phyloP scores from a whole-genome alignment of 2,888 invertebrate genomes.

The Patella ulyssiponensis region DNA sequence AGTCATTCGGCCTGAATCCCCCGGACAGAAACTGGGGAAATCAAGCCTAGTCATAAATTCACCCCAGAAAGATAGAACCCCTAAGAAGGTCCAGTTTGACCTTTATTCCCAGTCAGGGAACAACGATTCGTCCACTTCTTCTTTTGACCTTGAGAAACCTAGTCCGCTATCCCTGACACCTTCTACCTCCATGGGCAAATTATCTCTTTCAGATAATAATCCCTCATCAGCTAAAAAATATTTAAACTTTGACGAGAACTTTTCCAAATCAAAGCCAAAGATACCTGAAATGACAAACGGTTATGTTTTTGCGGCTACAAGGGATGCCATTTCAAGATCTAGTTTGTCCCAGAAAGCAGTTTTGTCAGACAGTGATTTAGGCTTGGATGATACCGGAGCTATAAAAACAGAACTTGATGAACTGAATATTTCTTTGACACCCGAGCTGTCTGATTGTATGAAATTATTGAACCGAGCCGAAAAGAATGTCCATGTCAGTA shows the following conservation, averaged over 20 bases:
- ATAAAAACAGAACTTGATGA: constrained; percentile 58
- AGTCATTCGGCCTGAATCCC: background rate
- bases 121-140: constrained; percentile 46
- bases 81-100: constrained; percentile 58
- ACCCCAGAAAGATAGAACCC: background rate
- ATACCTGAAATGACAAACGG: background rate
- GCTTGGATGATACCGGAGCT: constrained; percentile 51
- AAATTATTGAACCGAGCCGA: constrained; percentile 66
- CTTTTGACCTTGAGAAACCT: constrained; percentile 65
- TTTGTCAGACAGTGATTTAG: background rate
- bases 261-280: constrained; percentile 5
- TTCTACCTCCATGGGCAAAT: constrained; percentile 33
- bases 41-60: background rate
- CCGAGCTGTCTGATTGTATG: constrained; percentile 68
- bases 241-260: constrained; percentile 7
- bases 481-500: constrained; percentile 54
- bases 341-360: background rate
- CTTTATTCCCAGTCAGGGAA: constrained; percentile 25
- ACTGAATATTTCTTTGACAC: constrained; percentile 62
- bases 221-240: constrained; percentile 37
- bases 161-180: constrained; percentile 49
- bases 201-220: constrained; percentile 33
- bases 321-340: constrained; percentile 10
- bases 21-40: background rate
- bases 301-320: background rate